Base-by-base conservation (phyloP, 1,140 invertebrate genomes). In the Drosophila oshimai region DNA sequence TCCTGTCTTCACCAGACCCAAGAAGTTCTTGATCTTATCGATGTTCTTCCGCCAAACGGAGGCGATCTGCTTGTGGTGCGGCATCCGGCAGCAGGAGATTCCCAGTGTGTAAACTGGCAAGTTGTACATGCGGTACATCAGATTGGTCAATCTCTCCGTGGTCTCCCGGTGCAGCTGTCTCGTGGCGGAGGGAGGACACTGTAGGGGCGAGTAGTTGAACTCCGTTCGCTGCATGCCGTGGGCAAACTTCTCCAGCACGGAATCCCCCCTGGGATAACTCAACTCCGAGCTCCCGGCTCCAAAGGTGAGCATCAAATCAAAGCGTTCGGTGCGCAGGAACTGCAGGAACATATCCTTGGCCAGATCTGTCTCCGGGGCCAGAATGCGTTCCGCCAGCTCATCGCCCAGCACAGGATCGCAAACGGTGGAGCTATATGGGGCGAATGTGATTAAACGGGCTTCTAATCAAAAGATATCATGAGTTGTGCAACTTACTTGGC, bases 71-170 rank as follows among this genome's bases (percentile, higher is more conserved):
- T 91, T 90, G 9, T 94, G 91, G 1, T 83, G 55, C 0, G 96
- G 96, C 92, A 96, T 96, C 69, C 95, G 95, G 80, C 96, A 97
- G 77, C 96, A 98, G 37, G 94, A 93, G 4, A 94, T 58, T 1
- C 93, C 93, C 18, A 94, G 90, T 0, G 93, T 93, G n/a, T 93
- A 91, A 64, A 94, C 90, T 0, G 94, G 93, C 1, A 92, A 90
- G 9, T 92, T 91, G 60, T 92, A 94, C 64, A 93, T 90, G 28
- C 93, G 92, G 54, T 92, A 93, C 1, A 94, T 58, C 20, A 93
- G 69, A 79, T 94, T 93, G 2, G 94, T 93, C 12, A 94, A 33
- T 0, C 84, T 44, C n/a, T 88, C 74, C 29, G 57, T 75, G 10
- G 73, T 75, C 36, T 88, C 72, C 6, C 53, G 64, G 26, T 89